These are phyloP conservation scores for Aphis craccivora DNA, from an alignment of 1,140 invertebrate species.

Conservation along the genomic window DNA sequence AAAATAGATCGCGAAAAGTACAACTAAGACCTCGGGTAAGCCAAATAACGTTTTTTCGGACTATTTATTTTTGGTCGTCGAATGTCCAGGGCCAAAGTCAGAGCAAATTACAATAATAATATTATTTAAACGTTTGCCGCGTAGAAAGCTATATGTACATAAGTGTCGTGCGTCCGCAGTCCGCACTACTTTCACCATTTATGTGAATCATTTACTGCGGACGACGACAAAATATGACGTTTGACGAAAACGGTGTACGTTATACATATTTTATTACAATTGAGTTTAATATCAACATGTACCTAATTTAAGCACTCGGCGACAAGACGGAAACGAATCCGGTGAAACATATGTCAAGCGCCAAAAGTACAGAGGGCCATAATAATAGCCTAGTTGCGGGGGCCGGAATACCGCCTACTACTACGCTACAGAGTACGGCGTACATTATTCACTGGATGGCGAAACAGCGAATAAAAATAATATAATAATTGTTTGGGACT, in stretches of 20 bases:
- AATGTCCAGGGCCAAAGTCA: too few relatives aligned
- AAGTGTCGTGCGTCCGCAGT: not conserved
- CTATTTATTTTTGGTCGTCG: too few relatives aligned
- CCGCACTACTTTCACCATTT: slow-evolving; percentile 21
- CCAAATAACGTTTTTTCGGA: not conserved
- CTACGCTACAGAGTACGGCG: not conserved
- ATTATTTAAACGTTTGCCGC: not conserved
- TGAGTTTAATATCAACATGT: not conserved
- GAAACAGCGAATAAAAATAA: not conserved
- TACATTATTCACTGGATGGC: too few relatives aligned
- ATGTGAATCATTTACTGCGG: not conserved
- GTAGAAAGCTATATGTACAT: not conserved
- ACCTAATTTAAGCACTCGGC: not conserved
- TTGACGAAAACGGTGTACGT: not conserved
- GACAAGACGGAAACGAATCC: not conserved
- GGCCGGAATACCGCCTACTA: not conserved
- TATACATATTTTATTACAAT: not conserved
- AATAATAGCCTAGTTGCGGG: not conserved
- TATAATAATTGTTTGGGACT: not conserved
- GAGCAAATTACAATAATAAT: not conserved
- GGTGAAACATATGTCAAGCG: not conserved
- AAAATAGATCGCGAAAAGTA: not conserved
- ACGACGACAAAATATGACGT: not conserved
- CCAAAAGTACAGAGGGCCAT: not conserved
- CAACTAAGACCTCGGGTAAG: not conserved